Evolutionary conservation across 1,140 invertebrate genomes (phyloP).

Genomic region (Bacillus rossius): DNA sequence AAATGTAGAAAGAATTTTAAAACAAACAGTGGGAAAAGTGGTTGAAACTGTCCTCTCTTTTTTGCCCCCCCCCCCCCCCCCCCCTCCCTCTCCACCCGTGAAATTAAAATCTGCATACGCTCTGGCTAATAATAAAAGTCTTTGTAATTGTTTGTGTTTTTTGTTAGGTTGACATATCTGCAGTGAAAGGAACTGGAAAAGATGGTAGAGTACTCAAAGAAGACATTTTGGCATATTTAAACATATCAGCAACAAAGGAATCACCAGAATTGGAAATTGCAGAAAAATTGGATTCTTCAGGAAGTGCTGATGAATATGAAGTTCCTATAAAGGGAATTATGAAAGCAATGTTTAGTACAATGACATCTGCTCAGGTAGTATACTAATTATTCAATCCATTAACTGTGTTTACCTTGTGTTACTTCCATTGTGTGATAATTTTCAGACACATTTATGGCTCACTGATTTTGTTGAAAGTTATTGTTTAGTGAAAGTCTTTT

Average conservation of each 20-base stretch:
- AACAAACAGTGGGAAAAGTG: too few relatives aligned
- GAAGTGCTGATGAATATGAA: slow-evolving; percentile 15
- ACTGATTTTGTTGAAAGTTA: too few relatives aligned
- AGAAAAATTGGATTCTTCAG: neutral
- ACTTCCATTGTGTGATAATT: neutral
- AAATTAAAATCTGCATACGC: too few relatives aligned
- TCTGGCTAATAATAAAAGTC: too few relatives aligned
- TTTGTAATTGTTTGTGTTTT: too few relatives aligned
- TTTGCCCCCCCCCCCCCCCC: too few relatives aligned
- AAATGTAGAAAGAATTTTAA: too few relatives aligned
- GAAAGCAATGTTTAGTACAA: slow-evolving; percentile 93
- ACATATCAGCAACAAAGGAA: slow-evolving; percentile 25
- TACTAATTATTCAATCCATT: neutral
- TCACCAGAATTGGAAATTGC: neutral
- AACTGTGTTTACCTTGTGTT: too few relatives aligned
- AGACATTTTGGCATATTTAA: slow-evolving; percentile 77
- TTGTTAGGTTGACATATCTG: slow-evolving; percentile 61
- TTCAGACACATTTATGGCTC: too few relatives aligned
- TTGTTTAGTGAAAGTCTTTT: too few relatives aligned
- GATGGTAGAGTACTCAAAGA: slow-evolving; percentile 93
- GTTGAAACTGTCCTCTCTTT: too few relatives aligned
- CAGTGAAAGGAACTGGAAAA: slow-evolving; percentile 80
- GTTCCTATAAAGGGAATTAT: slow-evolving; percentile 69
- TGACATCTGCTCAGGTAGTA: slow-evolving; percentile 82
- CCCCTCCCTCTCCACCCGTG: too few relatives aligned